phyloP scores from a whole-genome alignment of 1,140 invertebrate genomes.

The Drosophila orosa region DNA sequence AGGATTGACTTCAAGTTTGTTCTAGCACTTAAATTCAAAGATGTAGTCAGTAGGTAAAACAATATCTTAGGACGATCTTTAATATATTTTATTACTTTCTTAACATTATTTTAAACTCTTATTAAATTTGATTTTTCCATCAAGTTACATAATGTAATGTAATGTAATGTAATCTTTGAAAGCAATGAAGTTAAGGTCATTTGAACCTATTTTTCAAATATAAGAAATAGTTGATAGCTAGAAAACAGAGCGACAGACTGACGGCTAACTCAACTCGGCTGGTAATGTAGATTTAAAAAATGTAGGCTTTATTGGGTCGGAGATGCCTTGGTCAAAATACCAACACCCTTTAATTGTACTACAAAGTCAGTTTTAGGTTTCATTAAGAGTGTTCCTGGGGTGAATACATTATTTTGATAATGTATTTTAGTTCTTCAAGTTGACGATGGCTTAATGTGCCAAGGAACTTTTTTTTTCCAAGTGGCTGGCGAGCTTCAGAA shows the following conservation, averaged over 20 bases:
- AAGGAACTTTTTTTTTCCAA: conserved; percentile 34
- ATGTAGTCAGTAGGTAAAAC: background rate
- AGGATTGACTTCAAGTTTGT: background rate
- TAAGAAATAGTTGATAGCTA: no score
- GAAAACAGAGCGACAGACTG: no score
- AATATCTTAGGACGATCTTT: background rate
- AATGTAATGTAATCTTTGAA: no score
- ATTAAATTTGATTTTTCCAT: no score
- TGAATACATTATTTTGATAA: conserved; percentile 23
- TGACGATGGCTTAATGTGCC: conserved; percentile 31
- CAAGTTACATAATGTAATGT: no score
- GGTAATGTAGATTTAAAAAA: background rate
- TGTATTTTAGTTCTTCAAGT: conserved; percentile 41
- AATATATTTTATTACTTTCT: background rate
- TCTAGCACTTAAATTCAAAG: background rate
- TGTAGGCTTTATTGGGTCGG: background rate
- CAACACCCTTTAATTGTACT: background rate
- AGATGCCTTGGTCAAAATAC: background rate
- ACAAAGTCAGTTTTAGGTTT: background rate
- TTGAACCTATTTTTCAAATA: no score
- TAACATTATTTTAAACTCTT: no score
- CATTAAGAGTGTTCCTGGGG: background rate
- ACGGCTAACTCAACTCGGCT: no score
- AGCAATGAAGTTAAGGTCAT: no score
- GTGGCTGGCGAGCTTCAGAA: conserved; percentile 1